These are phyloP conservation scores for Myrmophylax atrothorax DNA, from an alignment of 2,113 vertebrate species.

Conservation along the genomic window DNA sequence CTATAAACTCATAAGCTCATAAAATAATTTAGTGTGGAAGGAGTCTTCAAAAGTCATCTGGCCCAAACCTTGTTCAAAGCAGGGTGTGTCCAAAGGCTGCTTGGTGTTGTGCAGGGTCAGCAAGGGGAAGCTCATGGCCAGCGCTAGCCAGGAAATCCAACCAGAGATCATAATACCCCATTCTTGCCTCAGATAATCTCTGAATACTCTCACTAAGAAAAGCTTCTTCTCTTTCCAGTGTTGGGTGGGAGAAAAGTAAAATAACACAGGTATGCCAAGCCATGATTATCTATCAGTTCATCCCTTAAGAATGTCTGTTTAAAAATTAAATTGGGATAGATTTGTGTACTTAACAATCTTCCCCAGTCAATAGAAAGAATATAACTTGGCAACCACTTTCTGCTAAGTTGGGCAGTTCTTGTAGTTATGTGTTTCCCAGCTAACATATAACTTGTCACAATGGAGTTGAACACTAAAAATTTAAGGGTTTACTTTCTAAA, in stretches of 20 bases:
- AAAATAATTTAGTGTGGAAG: not conserved
- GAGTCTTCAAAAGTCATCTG: not conserved
- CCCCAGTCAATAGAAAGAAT: not conserved
- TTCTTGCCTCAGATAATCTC: not conserved
- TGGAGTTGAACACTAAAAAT: not conserved
- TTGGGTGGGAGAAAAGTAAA: conserved; percentile 7
- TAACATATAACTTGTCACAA: not conserved
- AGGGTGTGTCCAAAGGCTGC: not conserved
- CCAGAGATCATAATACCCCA: not conserved
- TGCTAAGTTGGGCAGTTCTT: not conserved
- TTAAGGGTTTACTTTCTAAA: not conserved
- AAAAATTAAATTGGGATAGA: not conserved
- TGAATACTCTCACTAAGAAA: not conserved
- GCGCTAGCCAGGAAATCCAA: not conserved
- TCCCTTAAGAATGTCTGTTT: conserved; percentile 7
- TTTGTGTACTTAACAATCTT: conserved; percentile 6
- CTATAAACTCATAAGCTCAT: not conserved
- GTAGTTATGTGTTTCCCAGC: not conserved
- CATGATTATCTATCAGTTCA: not conserved
- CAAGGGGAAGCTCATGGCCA: not conserved
- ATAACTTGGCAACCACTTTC: not conserved
- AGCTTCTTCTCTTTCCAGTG: not conserved
- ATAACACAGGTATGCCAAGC: not conserved
- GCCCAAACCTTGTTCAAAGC: not conserved
- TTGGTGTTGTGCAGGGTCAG: not conserved